A percentile compares a stretch with the other conserved stretches of the same genome.
These are phyloP conservation scores for Chymomyza procnemis DNA, from an alignment of 2,888 invertebrate species.

Conservation along the genomic window DNA sequence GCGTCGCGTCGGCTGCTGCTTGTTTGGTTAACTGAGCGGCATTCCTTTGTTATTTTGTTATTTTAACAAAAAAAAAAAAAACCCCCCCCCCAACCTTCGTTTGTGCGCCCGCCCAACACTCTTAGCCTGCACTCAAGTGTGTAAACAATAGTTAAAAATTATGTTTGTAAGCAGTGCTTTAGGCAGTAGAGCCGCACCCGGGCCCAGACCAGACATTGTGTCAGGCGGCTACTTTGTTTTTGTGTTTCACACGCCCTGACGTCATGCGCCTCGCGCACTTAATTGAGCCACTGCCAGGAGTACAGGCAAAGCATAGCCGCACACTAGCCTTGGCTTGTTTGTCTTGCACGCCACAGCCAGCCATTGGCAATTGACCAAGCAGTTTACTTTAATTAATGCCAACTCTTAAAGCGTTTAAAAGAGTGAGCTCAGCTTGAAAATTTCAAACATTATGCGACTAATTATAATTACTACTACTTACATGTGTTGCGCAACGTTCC, in stretches of 20 bases:
- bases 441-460: background rate
- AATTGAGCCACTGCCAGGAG: slow-evolving; percentile 66
- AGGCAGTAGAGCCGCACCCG: slow-evolving; percentile 8
- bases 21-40: slow-evolving; percentile 3
- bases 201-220: no score
- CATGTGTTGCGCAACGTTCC: background rate
- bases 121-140: slow-evolving; percentile 42
- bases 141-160: slow-evolving; percentile 74
- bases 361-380: background rate
- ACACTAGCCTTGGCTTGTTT: slow-evolving; percentile 3
- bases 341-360: background rate
- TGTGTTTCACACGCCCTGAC: slow-evolving; percentile 38
- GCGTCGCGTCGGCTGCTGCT: slow-evolving; percentile 42
- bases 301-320: background rate
- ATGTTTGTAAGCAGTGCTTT: slow-evolving; percentile 62
- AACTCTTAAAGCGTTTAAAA: background rate
- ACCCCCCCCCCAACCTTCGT: background rate
- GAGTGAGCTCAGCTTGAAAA: background rate
- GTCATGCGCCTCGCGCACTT: slow-evolving; percentile 30
- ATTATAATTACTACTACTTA: background rate
- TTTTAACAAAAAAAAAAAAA: no score
- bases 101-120: background rate
- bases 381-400: background rate
- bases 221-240: slow-evolving; percentile 34
- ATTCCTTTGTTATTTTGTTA: slow-evolving; percentile 27